Evolutionary conservation across 2,797 vertebrate species (phyloP).

Genomic region (Myotis vivesi): DNA sequence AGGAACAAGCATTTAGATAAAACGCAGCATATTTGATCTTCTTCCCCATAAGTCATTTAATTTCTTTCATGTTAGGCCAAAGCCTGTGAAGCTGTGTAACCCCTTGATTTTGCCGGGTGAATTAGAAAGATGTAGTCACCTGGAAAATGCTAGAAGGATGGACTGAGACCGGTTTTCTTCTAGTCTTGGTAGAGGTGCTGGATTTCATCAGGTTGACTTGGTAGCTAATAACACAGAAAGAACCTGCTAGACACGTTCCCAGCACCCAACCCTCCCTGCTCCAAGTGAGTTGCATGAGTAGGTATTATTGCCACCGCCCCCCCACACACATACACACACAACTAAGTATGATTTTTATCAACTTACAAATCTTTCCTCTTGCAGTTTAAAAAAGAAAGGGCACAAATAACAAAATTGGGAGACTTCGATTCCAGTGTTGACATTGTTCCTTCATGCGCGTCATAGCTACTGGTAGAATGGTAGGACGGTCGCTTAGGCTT

Average conservation of each 20-base stretch:
- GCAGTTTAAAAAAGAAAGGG: background rate
- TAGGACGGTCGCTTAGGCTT: too few relatives aligned
- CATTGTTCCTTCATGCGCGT: too few relatives aligned
- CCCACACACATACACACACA: background rate
- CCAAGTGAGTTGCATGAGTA: background rate
- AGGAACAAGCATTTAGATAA: background rate
- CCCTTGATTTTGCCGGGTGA: background rate
- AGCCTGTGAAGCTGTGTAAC: background rate
- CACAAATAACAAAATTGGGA: background rate
- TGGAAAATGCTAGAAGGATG: conserved; percentile 47
- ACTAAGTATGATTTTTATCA: background rate
- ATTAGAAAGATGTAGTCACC: conserved; percentile 28
- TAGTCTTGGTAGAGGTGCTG: background rate
- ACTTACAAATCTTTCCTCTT: background rate
- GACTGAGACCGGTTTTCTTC: background rate
- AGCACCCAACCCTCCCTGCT: background rate
- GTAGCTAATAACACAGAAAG: background rate
- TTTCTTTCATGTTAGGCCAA: conserved; percentile 53
- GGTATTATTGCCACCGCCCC: background rate
- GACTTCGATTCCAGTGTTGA: background rate
- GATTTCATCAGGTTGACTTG: background rate
- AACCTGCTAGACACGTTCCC: rapidly evolving
- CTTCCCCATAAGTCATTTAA: background rate
- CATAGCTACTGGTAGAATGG: too few relatives aligned
- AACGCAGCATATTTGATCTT: conserved; percentile 1